Evolutionary conservation across 2,888 invertebrate genomes (phyloP), one percentile per base, ranked within the genome.

Genomic region (Sarcophaga rosellei): DNA sequence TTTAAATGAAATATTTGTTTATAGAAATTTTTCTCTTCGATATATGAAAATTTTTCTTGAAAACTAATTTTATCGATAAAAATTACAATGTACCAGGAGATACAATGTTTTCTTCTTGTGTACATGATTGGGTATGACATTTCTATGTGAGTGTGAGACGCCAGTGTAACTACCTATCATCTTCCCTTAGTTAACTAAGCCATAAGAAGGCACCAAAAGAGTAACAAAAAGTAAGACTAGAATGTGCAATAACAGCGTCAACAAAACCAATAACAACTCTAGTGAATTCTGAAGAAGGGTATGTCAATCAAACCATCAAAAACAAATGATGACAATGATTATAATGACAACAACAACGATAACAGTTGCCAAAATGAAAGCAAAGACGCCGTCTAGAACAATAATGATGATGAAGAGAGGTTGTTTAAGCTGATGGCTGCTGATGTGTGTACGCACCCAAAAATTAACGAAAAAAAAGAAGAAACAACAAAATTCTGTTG

Each of bases 261-360:
- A 3, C 10, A 62, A 75, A 61, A 63, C 21, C 11, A 65, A 73
- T 23, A 69, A 17, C 12, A 2, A 65, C 25, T 23, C n/a, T 35
- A 10, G 35, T 35, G 35, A 35, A 35, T 35, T 1, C 10, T 35
- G 8, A 59, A 21, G 62, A 66, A 82, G 84, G 88, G 87, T 75
- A 86, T 86, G 88, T 88, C 88, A 88, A 88, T 88, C 88, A 88
- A 88, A 87, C 85, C 85, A 84, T 88, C 87, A 88, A 87, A 88
- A 87, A 81, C 86, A 88, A 84, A 84, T 87, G 82, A 82, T 85
- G 82, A 84, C 81, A 78, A 85, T 77, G 78, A 74, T 72, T n/a
- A 65, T 70, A 70, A 73, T 66, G 59, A 61, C 20, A 35, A 53
- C 11, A 10, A 35, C 35, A 10, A 35, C 10, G 1, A 35, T 2